Evolutionary conservation across 2,797 vertebrate genomes (phyloP), one percentile per base, ranked within the genome.

Genomic region (Tapirus indicus): DNA sequence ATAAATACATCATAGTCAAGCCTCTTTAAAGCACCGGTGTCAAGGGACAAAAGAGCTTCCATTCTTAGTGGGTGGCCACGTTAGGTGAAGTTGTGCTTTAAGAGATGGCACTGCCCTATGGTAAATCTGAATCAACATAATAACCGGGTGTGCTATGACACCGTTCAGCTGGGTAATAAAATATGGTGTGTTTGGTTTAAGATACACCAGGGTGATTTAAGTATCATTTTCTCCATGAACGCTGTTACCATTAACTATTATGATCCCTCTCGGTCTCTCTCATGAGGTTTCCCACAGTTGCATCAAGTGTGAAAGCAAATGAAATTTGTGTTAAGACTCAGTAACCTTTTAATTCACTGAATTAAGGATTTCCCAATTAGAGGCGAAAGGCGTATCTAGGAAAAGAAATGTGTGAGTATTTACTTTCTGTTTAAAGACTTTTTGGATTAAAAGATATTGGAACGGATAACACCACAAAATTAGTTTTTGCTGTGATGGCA

Each of bases 401-500:
- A 95, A 95, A 98, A 98, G 95, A 96, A 98, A 98, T 96, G 98
- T 91, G 90, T 66, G 85, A 97, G 96, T 98, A 98, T 98, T 98
- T 98, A 97, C 91, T 95, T 98, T 98, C 98, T 96, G 41, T 98
- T 98, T 98, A 99, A 98, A 98, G 98, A 98, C 97, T 94, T 97
- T 98, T 98, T 97, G 98, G 98, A 98, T 99, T 98, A 98, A 98
- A 98, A 98, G 98, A 98, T 98, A 97, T 21, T 97, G 97, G 96
- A 98, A 97, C 56, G 95, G 98, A 99, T 99, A 99, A 98, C 97
- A 98, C 69, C 88, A 97, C 97, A 98, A 98, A 98, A 99, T 99
- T 98, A 98, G 98, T 96, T 99, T 98, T 98, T 97, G 91, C 98
- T 97, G 96, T 96, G 97, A 97, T 97, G 97, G 98, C 83, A 79